These are phyloP conservation scores for Trachurus trachurus DNA, from an alignment of 2,797 vertebrate genomes.

Conservation along the genomic window DNA sequence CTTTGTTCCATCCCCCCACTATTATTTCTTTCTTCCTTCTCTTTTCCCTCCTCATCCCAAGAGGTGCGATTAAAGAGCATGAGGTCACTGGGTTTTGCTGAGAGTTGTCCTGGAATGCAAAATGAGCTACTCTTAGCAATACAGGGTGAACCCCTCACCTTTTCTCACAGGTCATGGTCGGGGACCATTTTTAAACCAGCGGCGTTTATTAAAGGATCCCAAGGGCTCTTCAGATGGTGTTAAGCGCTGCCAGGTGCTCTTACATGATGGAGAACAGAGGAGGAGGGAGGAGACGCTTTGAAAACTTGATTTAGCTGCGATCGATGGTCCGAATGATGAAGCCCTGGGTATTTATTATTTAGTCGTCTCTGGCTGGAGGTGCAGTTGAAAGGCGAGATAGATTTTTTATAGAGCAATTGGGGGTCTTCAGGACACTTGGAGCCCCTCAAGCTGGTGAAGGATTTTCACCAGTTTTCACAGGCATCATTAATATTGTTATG, in stretches of 20 bases:
- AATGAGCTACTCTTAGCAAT: constrained; percentile 51
- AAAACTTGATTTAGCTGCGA: constrained; percentile 63
- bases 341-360: constrained; percentile 70
- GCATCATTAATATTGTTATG: constrained; percentile 45
- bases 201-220: constrained; percentile 65
- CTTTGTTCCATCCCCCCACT: constrained; percentile 12
- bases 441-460: constrained; percentile 20
- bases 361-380: constrained; percentile 44
- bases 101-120: constrained; percentile 69
- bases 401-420: constrained; percentile 56
- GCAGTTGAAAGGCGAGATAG: constrained; percentile 60
- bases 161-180: constrained; percentile 10
- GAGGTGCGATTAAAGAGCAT: constrained; percentile 77
- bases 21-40: constrained; percentile 19
- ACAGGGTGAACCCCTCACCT: constrained; percentile 59
- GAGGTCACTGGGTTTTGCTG: constrained; percentile 60
- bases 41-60: constrained; percentile 47
- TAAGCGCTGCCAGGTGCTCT: constrained; percentile 48
- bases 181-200: constrained; percentile 72
- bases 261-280: constrained; percentile 42
- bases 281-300: constrained; percentile 14
- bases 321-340: constrained; percentile 66
- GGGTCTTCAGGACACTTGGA: constrained; percentile 14
- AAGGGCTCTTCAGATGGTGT: constrained; percentile 55
- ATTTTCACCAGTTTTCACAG: constrained; percentile 37